Percentiles rank a stretch among this genome's conserved stretches.
Conservation (phyloP, 2,113 vertebrate species). For the Lepus timidus region DNA sequence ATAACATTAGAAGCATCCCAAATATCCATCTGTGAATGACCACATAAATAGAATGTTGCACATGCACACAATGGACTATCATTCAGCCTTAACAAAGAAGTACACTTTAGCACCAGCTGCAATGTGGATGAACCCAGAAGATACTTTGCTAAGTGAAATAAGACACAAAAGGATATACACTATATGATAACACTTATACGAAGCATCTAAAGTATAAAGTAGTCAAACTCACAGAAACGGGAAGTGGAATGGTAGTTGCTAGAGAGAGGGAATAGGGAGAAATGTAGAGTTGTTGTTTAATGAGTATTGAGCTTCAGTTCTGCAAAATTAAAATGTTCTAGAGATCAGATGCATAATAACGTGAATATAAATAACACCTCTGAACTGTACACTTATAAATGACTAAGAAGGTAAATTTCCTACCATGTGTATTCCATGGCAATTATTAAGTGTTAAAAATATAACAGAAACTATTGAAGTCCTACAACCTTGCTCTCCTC, state of each 20-base stretch:
- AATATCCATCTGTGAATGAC: not conserved
- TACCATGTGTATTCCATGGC: not conserved
- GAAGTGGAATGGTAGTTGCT: not conserved
- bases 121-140: not conserved
- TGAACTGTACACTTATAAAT: not conserved
- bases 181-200: not conserved
- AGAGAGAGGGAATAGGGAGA: not conserved
- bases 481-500: not conserved
- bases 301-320: not conserved
- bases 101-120: not conserved
- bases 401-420: not conserved
- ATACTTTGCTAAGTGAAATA: not conserved
- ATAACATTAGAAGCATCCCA: slow-evolving; percentile 16
- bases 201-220: not conserved
- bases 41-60: not conserved
- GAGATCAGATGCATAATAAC: not conserved
- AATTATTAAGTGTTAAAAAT: not conserved
- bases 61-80: not conserved
- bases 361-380: not conserved
- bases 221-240: not conserved
- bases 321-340: not conserved
- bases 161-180: not conserved
- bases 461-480: not conserved
- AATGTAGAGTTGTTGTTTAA: not conserved
- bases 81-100: not conserved